Evolutionary conservation across 1,140 invertebrate species (phyloP).

Genomic region (Apolygus lucorum): DNA sequence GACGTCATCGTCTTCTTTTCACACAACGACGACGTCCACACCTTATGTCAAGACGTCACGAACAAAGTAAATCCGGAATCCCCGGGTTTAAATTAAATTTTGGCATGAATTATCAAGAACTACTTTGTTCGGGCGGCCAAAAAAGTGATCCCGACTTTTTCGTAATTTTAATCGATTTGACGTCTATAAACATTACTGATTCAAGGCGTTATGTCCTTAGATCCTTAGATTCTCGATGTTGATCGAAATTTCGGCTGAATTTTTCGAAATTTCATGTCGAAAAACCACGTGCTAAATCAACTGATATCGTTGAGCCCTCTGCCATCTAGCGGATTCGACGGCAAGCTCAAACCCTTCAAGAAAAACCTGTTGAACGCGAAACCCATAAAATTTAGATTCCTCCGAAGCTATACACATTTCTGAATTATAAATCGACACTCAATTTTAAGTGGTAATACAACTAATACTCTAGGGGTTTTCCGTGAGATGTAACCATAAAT

Average conservation of each 20-base stretch:
- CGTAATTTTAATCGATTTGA: background rate
- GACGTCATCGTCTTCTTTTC: too few relatives aligned
- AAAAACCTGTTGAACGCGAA: background rate
- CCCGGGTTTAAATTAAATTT: background rate
- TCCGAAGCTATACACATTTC: too few relatives aligned
- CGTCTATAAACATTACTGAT: background rate
- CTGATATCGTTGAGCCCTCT: background rate
- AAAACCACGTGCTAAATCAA: background rate
- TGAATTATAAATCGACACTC: too few relatives aligned
- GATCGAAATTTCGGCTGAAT: too few relatives aligned
- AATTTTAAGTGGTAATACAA: too few relatives aligned
- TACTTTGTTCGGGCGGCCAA: background rate
- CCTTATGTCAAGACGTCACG: background rate
- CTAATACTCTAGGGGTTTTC: too few relatives aligned
- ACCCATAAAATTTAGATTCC: too few relatives aligned
- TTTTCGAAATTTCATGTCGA: background rate
- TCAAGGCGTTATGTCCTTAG: too few relatives aligned
- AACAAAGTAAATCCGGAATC: background rate
- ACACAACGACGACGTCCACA: too few relatives aligned
- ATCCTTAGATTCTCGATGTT: too few relatives aligned
- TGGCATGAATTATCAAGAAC: background rate
- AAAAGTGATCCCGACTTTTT: background rate
- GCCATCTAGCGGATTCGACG: background rate
- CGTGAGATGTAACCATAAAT: too few relatives aligned
- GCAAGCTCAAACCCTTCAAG: background rate